Percentiles rank a stretch among this genome's conserved stretches.
Conservation (phyloP, 2,888 invertebrate species). For the Caenorhabditis japonica region DNA sequence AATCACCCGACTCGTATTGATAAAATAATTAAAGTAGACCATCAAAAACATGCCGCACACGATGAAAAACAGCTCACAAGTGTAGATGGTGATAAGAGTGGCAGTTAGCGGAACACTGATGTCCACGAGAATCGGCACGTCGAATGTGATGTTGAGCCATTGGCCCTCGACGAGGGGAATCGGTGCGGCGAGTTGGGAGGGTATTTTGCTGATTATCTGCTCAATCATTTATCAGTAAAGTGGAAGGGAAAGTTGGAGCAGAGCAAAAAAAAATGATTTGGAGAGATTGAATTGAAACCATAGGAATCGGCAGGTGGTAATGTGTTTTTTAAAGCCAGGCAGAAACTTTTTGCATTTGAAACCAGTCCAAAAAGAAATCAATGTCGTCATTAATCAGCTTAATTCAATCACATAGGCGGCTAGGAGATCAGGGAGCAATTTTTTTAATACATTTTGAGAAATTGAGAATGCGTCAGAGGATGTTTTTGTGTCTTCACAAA, state of each 20-base stretch:
- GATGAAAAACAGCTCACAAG: slow-evolving; percentile 17
- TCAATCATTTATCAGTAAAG: slow-evolving; percentile 10
- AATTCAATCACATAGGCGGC: too few species aligned
- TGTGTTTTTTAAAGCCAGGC: too few species aligned
- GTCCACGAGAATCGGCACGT: slow-evolving; percentile 46
- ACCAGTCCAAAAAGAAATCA: too few species aligned
- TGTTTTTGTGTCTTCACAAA: too few species aligned
- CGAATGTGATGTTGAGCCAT: slow-evolving; percentile 47
- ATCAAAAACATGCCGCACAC: slow-evolving; percentile 26
- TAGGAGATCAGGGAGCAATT: too few species aligned
- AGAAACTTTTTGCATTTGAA: too few species aligned
- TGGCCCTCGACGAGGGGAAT: slow-evolving; percentile 34
- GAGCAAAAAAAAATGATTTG: neutral
- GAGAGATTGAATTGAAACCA: too few species aligned
- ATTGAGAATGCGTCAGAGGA: too few species aligned
- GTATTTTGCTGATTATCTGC: slow-evolving; percentile 18
- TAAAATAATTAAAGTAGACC: slow-evolving; percentile 33
- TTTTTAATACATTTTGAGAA: too few species aligned
- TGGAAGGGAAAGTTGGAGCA: neutral
- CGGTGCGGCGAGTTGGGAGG: slow-evolving; percentile 24
- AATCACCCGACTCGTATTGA: slow-evolving; percentile 21
- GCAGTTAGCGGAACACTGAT: slow-evolving; percentile 28
- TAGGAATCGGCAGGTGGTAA: too few species aligned
- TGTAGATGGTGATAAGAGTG: slow-evolving; percentile 22
- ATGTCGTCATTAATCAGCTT: too few species aligned